A percentile compares a stretch with the other conserved stretches of the same genome.
phyloP scores from a whole-genome alignment of 1,140 invertebrate genomes.

The Aphelenchoides fujianensis region DNA sequence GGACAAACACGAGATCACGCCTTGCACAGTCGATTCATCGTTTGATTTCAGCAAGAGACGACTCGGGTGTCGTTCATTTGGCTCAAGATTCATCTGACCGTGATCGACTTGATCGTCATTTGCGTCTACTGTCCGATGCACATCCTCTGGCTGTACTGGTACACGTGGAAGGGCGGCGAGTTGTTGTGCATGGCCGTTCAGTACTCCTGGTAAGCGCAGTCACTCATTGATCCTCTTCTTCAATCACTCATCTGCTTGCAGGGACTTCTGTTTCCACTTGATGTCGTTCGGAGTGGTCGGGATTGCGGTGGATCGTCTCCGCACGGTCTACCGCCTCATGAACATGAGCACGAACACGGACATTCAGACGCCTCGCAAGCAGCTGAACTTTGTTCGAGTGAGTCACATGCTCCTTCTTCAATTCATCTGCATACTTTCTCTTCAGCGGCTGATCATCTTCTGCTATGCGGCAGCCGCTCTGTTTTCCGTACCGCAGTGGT shows the following conservation, averaged over 20 bases:
- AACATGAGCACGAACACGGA: constrained; percentile 39
- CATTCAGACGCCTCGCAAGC: constrained; percentile 23
- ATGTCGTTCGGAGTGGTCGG: constrained; percentile 51
- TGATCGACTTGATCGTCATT: constrained; percentile 47
- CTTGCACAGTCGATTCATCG: too few species aligned
- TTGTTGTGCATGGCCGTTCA: constrained; percentile 45
- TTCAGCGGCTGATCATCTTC: constrained; percentile 38
- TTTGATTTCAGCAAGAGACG: constrained; percentile 46
- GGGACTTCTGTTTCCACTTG: constrained; percentile 53
- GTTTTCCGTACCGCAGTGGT: constrained; percentile 48
- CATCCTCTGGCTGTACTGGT: constrained; percentile 47
- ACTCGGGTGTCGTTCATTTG: constrained; percentile 42
- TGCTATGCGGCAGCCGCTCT: constrained; percentile 47
- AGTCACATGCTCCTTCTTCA: constrained; percentile 8
- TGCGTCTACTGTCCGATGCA: constrained; percentile 45
- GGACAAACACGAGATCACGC: too few species aligned
- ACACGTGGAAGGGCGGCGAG: constrained; percentile 49
- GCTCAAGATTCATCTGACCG: constrained; percentile 50
- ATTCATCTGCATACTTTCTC: background rate
- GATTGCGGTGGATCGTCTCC: constrained; percentile 48
- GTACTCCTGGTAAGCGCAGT: too few species aligned
- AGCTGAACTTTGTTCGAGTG: constrained; percentile 44
- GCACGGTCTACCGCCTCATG: constrained; percentile 50
- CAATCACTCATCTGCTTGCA: too few species aligned
- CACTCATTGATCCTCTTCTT: too few species aligned